phyloP scores from a whole-genome alignment of 1,140 invertebrate genomes.

The Tetramorium alpestre region DNA sequence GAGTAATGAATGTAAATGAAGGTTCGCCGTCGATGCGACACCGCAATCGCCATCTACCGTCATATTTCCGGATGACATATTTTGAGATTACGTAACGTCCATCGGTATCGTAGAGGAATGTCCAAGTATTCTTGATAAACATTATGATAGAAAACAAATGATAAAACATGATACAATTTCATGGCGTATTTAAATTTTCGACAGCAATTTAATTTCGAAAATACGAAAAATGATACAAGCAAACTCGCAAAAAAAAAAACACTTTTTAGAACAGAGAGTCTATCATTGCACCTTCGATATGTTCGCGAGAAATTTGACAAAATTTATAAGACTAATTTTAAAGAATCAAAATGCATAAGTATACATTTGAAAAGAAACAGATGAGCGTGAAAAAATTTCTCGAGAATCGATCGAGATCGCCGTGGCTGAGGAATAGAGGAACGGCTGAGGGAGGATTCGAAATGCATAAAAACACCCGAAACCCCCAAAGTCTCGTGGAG shows the following conservation, averaged over 20 bases:
- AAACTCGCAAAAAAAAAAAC: neutral
- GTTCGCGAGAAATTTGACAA: neutral
- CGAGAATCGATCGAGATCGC: neutral
- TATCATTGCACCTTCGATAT: neutral
- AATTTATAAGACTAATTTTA: too few species aligned
- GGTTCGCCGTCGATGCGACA: neutral
- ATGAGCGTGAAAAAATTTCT: neutral
- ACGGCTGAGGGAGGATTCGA: neutral
- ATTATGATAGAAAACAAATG: neutral
- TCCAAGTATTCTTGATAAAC: neutral
- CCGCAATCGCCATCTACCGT: constrained; percentile 6
- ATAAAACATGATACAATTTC: neutral
- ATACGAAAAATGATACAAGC: neutral
- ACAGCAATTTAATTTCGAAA: neutral
- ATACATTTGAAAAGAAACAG: neutral
- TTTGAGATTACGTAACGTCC: neutral
- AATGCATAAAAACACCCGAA: constrained; percentile 6
- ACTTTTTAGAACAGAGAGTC: neutral
- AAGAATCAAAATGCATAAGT: neutral
- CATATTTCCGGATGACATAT: neutral
- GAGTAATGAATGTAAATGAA: too few species aligned
- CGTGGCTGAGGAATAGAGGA: neutral
- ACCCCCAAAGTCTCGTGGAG: neutral
- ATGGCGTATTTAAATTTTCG: neutral
- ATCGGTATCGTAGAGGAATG: neutral